A percentile compares a stretch with the other conserved stretches of the same genome.
phyloP scores from a whole-genome alignment of 2,113 vertebrate species.

The Alces alces region DNA sequence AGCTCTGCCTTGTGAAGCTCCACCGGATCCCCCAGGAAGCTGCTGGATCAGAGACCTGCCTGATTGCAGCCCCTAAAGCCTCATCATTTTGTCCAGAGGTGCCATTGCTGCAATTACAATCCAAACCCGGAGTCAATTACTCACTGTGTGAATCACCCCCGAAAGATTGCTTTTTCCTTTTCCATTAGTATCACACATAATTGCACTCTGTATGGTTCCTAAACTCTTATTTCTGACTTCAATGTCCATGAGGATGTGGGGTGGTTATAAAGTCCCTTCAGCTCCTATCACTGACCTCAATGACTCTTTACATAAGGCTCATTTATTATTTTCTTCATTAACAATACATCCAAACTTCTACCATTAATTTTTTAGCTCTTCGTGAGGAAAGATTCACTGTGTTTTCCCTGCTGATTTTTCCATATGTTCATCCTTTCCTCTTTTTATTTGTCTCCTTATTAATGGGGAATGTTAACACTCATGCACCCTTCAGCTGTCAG shows the following conservation, averaged over 20 bases:
- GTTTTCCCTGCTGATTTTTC: conserved; percentile 68
- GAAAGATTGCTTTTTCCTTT: conserved; percentile 76
- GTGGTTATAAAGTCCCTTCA: conserved; percentile 58
- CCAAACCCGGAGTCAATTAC: conserved; percentile 71
- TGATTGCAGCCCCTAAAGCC: conserved; percentile 61
- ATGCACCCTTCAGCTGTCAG: neutral
- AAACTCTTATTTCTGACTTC: conserved; percentile 59
- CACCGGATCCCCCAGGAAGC: conserved; percentile 30
- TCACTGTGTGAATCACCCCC: conserved; percentile 75
- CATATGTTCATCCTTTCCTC: conserved; percentile 56
- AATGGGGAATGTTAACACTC: conserved; percentile 32
- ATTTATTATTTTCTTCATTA: conserved; percentile 52
- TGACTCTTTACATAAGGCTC: conserved; percentile 21
- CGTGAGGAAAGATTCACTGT: conserved; percentile 46
- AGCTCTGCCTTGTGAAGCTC: neutral
- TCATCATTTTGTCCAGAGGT: conserved; percentile 73
- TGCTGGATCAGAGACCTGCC: conserved; percentile 53
- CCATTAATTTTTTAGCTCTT: conserved; percentile 63
- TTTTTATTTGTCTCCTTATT: conserved; percentile 47
- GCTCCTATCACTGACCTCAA: conserved; percentile 57
- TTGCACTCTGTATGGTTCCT: conserved; percentile 75
- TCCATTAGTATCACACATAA: conserved; percentile 74
- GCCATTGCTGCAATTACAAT: conserved; percentile 72
- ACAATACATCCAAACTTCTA: neutral
- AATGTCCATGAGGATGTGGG: conserved; percentile 47